A percentile compares a stretch with the other conserved stretches of the same genome.
Evolutionary conservation across 2,797 vertebrate species (phyloP).

Genomic region (Microcaecilia unicolor): DNA sequence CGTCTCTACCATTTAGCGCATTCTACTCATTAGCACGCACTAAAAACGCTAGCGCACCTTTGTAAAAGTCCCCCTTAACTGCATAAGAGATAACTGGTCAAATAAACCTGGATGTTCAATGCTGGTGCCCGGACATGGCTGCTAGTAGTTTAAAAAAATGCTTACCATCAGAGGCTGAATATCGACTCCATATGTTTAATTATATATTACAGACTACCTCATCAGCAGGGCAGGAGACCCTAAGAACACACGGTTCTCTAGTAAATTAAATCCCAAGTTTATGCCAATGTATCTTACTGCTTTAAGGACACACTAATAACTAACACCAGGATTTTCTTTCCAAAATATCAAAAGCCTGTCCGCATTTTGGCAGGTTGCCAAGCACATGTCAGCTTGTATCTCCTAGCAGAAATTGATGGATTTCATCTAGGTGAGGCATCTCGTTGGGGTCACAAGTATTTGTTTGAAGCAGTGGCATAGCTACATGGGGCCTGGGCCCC

Average conservation of each 20-base stretch:
- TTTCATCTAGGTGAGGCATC: conserved; percentile 24
- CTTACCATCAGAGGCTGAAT: too few relatives aligned
- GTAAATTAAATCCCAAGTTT: conserved; percentile 25
- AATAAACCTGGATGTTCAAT: too few relatives aligned
- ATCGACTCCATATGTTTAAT: conserved; percentile 21
- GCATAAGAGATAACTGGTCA: too few relatives aligned
- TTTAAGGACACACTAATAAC: conserved; percentile 12
- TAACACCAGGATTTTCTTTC: conserved; percentile 23
- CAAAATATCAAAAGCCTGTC: conserved; percentile 23
- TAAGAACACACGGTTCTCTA: conserved; percentile 11
- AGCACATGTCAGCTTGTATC: conserved; percentile 24
- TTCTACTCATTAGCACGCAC: too few relatives aligned
- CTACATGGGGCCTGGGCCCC: too few relatives aligned
- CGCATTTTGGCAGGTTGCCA: conserved; percentile 23
- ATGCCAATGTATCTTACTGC: conserved; percentile 18
- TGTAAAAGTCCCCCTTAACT: too few relatives aligned
- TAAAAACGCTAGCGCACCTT: too few relatives aligned
- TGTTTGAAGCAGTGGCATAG: too few relatives aligned
- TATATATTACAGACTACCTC: conserved; percentile 24
- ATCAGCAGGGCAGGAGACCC: conserved; percentile 8
- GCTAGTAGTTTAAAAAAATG: too few relatives aligned
- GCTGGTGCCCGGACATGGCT: too few relatives aligned
- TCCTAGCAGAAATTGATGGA: conserved; percentile 24
- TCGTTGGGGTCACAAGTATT: conserved; percentile 14
- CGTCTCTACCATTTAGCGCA: too few relatives aligned